Conservation (phyloP, 2,797 vertebrate genomes). For the Prunella strophiata region DNA sequence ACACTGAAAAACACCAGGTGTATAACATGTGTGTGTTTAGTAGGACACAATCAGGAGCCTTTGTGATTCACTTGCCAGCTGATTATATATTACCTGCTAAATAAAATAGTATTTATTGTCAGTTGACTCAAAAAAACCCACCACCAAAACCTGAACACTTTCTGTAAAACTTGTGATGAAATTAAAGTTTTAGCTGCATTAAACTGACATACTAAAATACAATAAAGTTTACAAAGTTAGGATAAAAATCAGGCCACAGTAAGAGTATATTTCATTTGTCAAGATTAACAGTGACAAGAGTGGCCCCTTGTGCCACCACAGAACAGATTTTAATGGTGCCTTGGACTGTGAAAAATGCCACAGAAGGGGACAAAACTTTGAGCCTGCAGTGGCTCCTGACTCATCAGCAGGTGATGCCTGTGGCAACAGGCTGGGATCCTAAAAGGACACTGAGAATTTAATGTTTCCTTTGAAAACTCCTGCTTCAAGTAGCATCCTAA, state of each 20-base stretch:
- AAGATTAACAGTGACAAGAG: not conserved
- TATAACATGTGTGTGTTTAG: constrained; percentile 52
- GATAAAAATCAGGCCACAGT: not conserved
- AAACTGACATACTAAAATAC: not conserved
- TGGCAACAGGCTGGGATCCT: not conserved
- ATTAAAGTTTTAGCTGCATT: not conserved
- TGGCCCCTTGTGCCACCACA: not conserved
- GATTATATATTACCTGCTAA: constrained; percentile 71
- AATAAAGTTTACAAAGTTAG: not conserved
- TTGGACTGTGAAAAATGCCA: not conserved
- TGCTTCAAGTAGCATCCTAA: not conserved
- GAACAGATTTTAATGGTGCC: not conserved
- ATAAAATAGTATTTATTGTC: constrained; percentile 73
- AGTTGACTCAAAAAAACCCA: not conserved
- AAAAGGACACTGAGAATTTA: not conserved
- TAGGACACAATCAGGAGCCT: constrained; percentile 66
- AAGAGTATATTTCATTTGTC: not conserved
- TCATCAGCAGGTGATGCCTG: accelerated
- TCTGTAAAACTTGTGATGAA: not conserved
- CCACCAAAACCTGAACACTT: not conserved
- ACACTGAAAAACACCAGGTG: constrained; percentile 69
- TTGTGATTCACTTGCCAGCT: constrained; percentile 63
- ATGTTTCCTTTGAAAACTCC: not conserved
- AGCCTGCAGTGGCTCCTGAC: not conserved
- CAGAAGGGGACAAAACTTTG: not conserved